A percentile compares a stretch with the other conserved stretches of the same genome.
phyloP scores from a whole-genome alignment of 1,140 invertebrate species.

The Trinorchestia longiramus region DNA sequence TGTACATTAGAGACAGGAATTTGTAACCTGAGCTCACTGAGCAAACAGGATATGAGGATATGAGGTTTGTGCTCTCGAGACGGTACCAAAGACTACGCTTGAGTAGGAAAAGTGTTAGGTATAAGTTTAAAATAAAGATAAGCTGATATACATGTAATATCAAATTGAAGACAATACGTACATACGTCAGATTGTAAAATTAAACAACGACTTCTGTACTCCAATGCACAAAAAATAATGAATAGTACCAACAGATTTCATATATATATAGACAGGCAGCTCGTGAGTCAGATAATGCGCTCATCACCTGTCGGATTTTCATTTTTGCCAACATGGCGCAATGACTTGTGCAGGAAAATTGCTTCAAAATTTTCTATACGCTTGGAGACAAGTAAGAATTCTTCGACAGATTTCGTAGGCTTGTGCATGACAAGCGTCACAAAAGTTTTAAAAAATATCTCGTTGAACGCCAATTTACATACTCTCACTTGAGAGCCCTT shows the following conservation, averaged over 20 bases:
- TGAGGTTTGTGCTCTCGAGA: background rate
- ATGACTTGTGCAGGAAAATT: background rate
- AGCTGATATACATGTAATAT: background rate
- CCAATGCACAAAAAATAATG: background rate
- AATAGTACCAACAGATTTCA: too few species aligned
- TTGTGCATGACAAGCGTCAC: background rate
- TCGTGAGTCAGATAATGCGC: background rate
- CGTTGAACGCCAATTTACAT: background rate
- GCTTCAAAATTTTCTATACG: background rate
- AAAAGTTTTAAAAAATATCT: background rate
- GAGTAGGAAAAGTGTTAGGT: background rate
- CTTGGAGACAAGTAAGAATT: background rate
- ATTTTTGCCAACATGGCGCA: background rate
- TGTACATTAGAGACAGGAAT: background rate
- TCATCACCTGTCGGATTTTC: background rate
- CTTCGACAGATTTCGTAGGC: background rate
- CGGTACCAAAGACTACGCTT: background rate
- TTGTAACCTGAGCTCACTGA: background rate
- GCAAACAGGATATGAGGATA: background rate
- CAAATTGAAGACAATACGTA: background rate
- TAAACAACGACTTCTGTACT: background rate
- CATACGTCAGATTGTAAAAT: background rate
- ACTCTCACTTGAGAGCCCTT: background rate
- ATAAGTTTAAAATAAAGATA: background rate
- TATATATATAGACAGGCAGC: background rate